phyloP scores from a whole-genome alignment of 2,888 invertebrate species.

The Ommatoiulus sabulosus region DNA sequence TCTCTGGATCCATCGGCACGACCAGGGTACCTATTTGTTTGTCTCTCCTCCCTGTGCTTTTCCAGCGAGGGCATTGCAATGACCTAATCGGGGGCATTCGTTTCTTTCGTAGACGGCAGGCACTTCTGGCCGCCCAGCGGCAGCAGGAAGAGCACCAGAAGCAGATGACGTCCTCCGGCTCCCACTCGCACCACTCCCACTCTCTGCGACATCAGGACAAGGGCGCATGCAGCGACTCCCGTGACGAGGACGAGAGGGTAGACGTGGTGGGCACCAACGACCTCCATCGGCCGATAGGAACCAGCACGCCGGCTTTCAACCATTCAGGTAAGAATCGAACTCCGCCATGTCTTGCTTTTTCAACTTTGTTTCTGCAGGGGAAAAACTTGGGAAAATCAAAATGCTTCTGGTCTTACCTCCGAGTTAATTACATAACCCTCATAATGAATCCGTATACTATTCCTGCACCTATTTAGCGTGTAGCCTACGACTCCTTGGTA shows the following conservation, averaged over 20 bases:
- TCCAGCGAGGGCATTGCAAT: background rate
- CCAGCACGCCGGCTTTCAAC: constrained; percentile 56
- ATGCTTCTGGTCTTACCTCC: too few species aligned
- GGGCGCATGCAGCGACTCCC: constrained; percentile 37
- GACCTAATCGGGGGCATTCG: background rate
- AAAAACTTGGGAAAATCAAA: too few species aligned
- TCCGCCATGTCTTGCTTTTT: background rate
- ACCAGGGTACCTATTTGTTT: background rate
- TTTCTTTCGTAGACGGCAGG: constrained; percentile 76
- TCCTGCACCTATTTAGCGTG: too few species aligned
- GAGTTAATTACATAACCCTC: too few species aligned
- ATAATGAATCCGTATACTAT: too few species aligned
- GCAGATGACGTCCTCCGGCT: constrained; percentile 64
- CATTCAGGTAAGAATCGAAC: constrained; percentile 57
- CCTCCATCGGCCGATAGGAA: constrained; percentile 49
- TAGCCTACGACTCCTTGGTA: too few species aligned
- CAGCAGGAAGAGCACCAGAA: constrained; percentile 66
- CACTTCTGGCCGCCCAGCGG: constrained; percentile 71
- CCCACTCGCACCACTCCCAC: constrained; percentile 53
- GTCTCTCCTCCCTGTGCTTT: background rate
- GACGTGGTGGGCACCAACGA: constrained; percentile 60
- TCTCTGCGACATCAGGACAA: constrained; percentile 52
- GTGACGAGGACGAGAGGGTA: constrained; percentile 60
- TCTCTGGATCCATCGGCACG: background rate
- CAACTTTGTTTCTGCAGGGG: too few species aligned